These are phyloP conservation scores for Auanema sp. DNA, from an alignment of 2,888 invertebrate genomes.

Conservation along the genomic window DNA sequence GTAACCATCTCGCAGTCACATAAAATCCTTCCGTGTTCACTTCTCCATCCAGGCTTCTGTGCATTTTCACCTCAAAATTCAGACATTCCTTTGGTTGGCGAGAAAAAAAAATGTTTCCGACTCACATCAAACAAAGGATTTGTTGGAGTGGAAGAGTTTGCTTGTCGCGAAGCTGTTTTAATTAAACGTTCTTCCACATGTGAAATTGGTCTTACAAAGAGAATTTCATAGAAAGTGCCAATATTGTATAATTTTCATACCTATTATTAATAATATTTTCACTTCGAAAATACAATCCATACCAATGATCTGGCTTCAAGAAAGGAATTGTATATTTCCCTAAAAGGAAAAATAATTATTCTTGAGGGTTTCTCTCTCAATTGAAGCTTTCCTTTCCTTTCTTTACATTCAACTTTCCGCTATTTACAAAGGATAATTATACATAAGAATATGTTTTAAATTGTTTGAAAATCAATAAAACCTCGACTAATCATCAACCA, in stretches of 20 bases:
- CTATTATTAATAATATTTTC: constrained; percentile 32
- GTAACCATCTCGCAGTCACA: constrained; percentile 34
- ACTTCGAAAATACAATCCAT: constrained; percentile 49
- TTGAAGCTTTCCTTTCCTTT: not conserved
- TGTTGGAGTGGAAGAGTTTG: too few species aligned
- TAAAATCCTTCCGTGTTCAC: constrained; percentile 40
- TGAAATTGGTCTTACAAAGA: too few species aligned
- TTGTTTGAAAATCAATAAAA: constrained; percentile 18
- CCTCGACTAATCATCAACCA: constrained; percentile 57
- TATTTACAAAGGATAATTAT: not conserved
- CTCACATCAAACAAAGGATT: too few species aligned
- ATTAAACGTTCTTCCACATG: too few species aligned
- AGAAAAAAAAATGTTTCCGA: too few species aligned
- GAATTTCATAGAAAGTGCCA: too few species aligned
- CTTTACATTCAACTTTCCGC: not conserved
- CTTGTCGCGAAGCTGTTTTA: too few species aligned
- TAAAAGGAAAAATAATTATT: constrained; percentile 23
- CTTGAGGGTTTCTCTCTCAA: not conserved
- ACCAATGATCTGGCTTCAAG: constrained; percentile 56
- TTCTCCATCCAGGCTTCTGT: constrained; percentile 34
- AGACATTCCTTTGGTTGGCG: not conserved
- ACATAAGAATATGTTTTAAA: too few species aligned
- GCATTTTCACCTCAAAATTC: constrained; percentile 30
- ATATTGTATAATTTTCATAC: constrained; percentile 2
- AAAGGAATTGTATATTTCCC: constrained; percentile 62